Evolutionary conservation across 2,888 invertebrate species (phyloP).

Genomic region (Cremastinae sp.): DNA sequence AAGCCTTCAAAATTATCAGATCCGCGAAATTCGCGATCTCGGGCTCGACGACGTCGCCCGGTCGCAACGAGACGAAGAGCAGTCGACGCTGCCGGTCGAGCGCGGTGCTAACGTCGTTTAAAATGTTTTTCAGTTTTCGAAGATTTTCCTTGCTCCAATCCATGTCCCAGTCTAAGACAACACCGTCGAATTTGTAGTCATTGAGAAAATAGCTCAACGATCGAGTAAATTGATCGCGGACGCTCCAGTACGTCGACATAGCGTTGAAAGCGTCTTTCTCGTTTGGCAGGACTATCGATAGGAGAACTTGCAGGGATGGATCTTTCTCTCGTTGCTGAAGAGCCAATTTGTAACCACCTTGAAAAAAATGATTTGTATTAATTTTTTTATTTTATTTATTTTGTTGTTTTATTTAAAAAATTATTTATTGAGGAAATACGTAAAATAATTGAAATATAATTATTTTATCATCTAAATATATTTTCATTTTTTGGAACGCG

Average conservation of each 20-base stretch:
- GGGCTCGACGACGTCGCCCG: slow-evolving; percentile 85
- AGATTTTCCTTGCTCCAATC: slow-evolving; percentile 64
- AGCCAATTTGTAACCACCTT: slow-evolving; percentile 88
- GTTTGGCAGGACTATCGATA: slow-evolving; percentile 83
- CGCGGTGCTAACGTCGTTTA: slow-evolving; percentile 84
- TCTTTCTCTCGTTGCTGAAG: slow-evolving; percentile 86
- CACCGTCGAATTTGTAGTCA: slow-evolving; percentile 89
- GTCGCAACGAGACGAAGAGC: slow-evolving; percentile 82
- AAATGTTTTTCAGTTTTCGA: slow-evolving; percentile 82
- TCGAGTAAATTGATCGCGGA: slow-evolving; percentile 83
- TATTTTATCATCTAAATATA: too few relatives aligned
- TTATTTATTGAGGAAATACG: too few relatives aligned
- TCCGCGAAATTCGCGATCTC: slow-evolving; percentile 84
- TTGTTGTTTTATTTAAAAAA: too few relatives aligned
- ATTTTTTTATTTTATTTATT: neutral
- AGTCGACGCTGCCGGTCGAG: slow-evolving; percentile 83
- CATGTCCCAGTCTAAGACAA: slow-evolving; percentile 87
- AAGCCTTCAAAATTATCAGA: slow-evolving; percentile 86
- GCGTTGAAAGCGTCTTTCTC: slow-evolving; percentile 84
- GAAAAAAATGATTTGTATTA: slow-evolving; percentile 27
- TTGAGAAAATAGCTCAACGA: slow-evolving; percentile 85
- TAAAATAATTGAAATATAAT: too few relatives aligned
- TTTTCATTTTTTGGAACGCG: too few relatives aligned
- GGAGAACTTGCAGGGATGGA: slow-evolving; percentile 85
- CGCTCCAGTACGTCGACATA: slow-evolving; percentile 80